Percentiles rank a stretch among this genome's conserved stretches.
These are phyloP conservation scores for Pogoniulus pusillus DNA, from an alignment of 2,797 vertebrate genomes.

Conservation along the genomic window DNA sequence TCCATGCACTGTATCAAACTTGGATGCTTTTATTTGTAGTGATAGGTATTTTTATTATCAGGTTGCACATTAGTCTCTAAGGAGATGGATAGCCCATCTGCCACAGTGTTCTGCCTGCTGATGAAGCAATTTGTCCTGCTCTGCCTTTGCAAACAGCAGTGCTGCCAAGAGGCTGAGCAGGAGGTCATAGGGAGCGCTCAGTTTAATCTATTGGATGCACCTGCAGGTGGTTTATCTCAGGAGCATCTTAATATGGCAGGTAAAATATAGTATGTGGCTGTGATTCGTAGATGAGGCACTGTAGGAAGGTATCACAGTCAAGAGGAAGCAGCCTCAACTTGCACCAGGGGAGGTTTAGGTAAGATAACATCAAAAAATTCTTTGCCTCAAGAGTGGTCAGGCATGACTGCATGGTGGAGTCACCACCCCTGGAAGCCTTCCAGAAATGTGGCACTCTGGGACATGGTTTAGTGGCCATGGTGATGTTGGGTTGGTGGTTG, in stretches of 20 bases:
- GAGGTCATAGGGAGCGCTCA: background rate
- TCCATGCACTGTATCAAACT: background rate
- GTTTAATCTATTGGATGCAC: background rate
- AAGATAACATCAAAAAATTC: no score
- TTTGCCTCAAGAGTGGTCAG: no score
- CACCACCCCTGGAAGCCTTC: no score
- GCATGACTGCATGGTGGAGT: no score
- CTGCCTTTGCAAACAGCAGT: background rate
- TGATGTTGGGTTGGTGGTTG: no score
- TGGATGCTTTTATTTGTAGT: background rate
- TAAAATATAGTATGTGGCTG: background rate
- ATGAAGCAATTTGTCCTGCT: background rate
- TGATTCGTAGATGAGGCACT: fast-evolving
- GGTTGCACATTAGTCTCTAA: background rate
- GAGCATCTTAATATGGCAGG: background rate
- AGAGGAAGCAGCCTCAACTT: no score
- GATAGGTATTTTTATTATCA: background rate
- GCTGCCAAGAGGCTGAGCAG: background rate
- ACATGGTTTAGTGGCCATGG: no score
- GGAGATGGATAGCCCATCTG: background rate
- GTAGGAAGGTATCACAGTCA: background rate
- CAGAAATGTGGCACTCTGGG: no score
- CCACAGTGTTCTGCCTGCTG: background rate
- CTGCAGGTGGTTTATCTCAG: background rate
- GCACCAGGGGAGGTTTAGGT: no score